These are phyloP conservation scores for Isotomurus palustris DNA, from an alignment of 2,888 invertebrate genomes.

Conservation along the genomic window DNA sequence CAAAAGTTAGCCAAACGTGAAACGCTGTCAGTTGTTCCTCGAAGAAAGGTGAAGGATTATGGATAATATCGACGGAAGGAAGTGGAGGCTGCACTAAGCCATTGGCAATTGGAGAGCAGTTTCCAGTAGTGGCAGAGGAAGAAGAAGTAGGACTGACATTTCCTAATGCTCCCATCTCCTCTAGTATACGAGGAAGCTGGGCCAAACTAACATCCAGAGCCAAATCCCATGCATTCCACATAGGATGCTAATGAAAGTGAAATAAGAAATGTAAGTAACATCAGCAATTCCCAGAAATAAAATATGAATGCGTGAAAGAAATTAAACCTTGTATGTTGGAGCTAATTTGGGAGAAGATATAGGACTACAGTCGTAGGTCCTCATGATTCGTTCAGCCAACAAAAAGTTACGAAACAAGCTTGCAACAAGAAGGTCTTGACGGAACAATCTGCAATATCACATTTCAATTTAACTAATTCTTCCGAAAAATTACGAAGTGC, in stretches of 20 bases:
- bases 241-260: slow-evolving; percentile 61
- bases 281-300: too few species aligned
- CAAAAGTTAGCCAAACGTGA: slow-evolving; percentile 86
- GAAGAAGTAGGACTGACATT: background rate
- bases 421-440: slow-evolving; percentile 97
- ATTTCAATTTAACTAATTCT: too few species aligned
- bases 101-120: slow-evolving; percentile 13
- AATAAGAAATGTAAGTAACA: too few species aligned
- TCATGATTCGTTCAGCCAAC: slow-evolving; percentile 90
- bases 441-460: slow-evolving; percentile 67
- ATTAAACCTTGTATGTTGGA: slow-evolving; percentile 68
- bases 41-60: slow-evolving; percentile 74
- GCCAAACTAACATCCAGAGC: slow-evolving; percentile 89
- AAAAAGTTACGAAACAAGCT: slow-evolving; percentile 95
- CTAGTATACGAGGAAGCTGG: slow-evolving; percentile 75
- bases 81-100: background rate
- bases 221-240: slow-evolving; percentile 98
- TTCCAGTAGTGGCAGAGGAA: background rate
- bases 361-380: slow-evolving; percentile 96
- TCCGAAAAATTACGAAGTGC: background rate
- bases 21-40: slow-evolving; percentile 97
- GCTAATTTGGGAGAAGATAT: slow-evolving; percentile 88
- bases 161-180: slow-evolving; percentile 48
- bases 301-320: background rate
- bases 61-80: slow-evolving; percentile 10